phyloP scores from a whole-genome alignment of 1,140 invertebrate species.

The Achatina immaculata region DNA sequence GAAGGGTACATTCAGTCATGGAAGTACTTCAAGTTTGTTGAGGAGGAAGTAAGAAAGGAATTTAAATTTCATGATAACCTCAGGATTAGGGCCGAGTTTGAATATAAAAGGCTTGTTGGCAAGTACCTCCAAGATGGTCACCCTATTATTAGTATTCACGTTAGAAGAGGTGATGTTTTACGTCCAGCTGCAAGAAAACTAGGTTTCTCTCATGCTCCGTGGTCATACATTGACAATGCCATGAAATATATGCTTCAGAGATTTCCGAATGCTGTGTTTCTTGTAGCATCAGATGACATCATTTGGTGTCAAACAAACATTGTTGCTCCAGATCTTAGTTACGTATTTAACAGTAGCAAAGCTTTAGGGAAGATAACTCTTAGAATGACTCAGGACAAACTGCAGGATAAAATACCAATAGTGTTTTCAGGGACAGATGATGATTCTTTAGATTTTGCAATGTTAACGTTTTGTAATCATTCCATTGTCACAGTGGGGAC shows the following conservation, averaged over 20 bases:
- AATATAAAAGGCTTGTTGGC: background rate
- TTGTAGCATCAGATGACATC: constrained; percentile 33
- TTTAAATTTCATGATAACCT: constrained; percentile 5
- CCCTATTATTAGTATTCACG: constrained; percentile 31
- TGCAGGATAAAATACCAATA: background rate
- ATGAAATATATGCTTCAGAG: constrained; percentile 27
- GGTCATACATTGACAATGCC: constrained; percentile 19
- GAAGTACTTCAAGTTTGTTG: constrained; percentile 30
- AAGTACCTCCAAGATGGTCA: background rate
- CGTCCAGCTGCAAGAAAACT: background rate
- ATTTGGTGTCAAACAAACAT: constrained; percentile 26
- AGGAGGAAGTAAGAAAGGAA: constrained; percentile 16
- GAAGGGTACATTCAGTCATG: constrained; percentile 35
- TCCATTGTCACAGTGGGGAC: constrained; percentile 58
- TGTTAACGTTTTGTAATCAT: constrained; percentile 55
- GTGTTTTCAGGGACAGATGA: background rate
- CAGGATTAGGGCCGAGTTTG: background rate
- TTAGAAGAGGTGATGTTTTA: constrained; percentile 26
- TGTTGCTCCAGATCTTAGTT: background rate
- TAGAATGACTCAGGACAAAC: no score
- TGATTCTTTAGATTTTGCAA: constrained; percentile 53
- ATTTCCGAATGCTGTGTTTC: constrained; percentile 28
- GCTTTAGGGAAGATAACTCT: background rate
- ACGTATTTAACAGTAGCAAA: background rate
- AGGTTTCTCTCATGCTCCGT: constrained; percentile 30